Conservation (phyloP, 1,140 invertebrate species). For the Cydia pomonella region DNA sequence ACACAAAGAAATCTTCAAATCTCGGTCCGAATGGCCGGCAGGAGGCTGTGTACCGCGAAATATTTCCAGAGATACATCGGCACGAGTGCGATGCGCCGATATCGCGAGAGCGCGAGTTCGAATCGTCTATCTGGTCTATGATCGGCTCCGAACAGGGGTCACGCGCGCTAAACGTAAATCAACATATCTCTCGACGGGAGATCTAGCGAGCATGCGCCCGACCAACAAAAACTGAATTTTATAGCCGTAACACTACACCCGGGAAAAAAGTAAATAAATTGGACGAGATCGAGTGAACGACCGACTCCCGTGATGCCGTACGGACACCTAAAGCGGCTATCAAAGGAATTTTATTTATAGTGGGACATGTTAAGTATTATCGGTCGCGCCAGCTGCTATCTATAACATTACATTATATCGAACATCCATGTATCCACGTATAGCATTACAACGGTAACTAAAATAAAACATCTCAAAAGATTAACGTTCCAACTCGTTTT, state of each 20-base stretch:
- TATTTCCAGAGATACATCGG: constrained; percentile 76
- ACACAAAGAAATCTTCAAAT: constrained; percentile 72
- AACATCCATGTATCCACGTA: not conserved
- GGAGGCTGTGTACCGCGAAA: constrained; percentile 68
- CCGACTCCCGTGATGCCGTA: constrained; percentile 37
- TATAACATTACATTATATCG: constrained; percentile 1
- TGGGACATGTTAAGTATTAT: constrained; percentile 10
- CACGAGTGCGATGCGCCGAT: constrained; percentile 76
- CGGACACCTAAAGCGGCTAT: constrained; percentile 29
- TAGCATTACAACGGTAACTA: not conserved
- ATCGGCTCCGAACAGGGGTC: constrained; percentile 74
- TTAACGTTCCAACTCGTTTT: too few relatives aligned
- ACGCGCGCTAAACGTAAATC: constrained; percentile 79
- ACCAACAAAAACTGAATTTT: constrained; percentile 76
- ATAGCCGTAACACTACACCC: constrained; percentile 76
- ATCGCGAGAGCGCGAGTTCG: constrained; percentile 68
- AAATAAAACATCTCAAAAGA: not conserved
- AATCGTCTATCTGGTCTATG: constrained; percentile 78
- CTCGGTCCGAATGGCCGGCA: constrained; percentile 60
- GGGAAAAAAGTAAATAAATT: constrained; percentile 75
- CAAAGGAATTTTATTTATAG: constrained; percentile 33
- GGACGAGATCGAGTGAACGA: constrained; percentile 59
- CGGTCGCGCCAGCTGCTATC: constrained; percentile 7
- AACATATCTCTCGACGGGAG: constrained; percentile 78
- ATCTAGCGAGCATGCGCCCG: constrained; percentile 71